Conservation (phyloP, 2,113 vertebrate genomes). For the Apus apus region DNA sequence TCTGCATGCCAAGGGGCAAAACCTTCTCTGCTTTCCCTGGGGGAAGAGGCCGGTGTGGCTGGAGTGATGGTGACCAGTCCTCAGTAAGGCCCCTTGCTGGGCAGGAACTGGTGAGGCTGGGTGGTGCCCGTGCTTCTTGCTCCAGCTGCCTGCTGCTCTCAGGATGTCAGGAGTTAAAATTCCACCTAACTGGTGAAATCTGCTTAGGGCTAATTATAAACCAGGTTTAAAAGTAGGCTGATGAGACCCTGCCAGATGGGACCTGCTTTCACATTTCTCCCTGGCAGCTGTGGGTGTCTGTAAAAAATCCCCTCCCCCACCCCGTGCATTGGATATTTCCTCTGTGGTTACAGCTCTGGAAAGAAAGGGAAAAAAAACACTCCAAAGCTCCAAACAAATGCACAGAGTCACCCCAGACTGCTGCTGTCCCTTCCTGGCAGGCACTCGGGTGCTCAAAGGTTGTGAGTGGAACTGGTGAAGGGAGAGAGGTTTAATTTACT, state of each 20-base stretch:
- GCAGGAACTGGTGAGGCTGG: not conserved
- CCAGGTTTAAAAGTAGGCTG: not conserved
- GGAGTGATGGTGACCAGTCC: not conserved
- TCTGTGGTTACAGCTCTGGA: not conserved
- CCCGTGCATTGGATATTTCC: not conserved
- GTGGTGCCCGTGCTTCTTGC: not conserved
- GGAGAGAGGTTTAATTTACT: not conserved
- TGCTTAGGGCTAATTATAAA: conserved; percentile 2
- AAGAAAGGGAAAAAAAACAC: not conserved
- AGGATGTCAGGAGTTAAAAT: not conserved
- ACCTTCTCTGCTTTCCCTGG: not conserved
- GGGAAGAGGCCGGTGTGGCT: not conserved
- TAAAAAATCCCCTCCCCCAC: not conserved
- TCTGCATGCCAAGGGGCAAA: not conserved
- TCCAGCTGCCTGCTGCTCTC: not conserved
- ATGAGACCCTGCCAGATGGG: not conserved
- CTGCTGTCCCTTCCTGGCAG: too few species aligned
- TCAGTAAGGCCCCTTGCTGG: not conserved
- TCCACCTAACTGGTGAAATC: not conserved
- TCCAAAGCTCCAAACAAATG: not conserved
- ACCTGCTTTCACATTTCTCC: not conserved
- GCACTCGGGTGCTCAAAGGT: not conserved
- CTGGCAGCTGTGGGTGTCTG: not conserved
- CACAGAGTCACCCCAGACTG: fast-evolving
- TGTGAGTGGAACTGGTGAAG: not conserved